phyloP scores from a whole-genome alignment of 2,888 invertebrate species.

The Heliconius ismenius region DNA sequence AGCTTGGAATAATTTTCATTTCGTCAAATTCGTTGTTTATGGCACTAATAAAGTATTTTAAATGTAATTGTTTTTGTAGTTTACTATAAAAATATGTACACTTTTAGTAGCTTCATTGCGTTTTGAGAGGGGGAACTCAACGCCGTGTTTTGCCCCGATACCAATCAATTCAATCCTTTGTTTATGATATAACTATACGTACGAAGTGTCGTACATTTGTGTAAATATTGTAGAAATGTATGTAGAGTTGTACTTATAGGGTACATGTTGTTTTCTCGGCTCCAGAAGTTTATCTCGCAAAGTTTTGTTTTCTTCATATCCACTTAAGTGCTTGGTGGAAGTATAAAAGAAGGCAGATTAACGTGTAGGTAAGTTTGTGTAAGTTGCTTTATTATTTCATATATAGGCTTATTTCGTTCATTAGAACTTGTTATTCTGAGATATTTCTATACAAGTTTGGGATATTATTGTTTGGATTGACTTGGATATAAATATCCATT shows the following conservation, averaged over 20 bases:
- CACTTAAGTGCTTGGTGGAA: constrained; percentile 28
- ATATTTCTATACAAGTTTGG: constrained; percentile 2
- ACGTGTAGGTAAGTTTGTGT: constrained; percentile 19
- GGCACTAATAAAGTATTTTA: constrained; percentile 39
- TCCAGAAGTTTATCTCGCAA: constrained; percentile 20
- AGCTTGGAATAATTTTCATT: constrained; percentile 45
- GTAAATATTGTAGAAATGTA: too few relatives aligned
- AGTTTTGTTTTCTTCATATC: constrained; percentile 30
- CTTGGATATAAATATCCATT: neutral
- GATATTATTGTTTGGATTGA: constrained; percentile 1
- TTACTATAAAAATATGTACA: too few relatives aligned
- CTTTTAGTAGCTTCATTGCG: too few relatives aligned
- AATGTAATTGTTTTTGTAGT: constrained; percentile 32
- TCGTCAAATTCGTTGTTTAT: constrained; percentile 44
- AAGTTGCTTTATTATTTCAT: constrained; percentile 21
- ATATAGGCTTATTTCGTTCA: constrained; percentile 25
- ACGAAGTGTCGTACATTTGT: too few relatives aligned
- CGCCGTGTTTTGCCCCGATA: too few relatives aligned
- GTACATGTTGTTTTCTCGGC: constrained; percentile 9
- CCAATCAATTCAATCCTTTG: too few relatives aligned
- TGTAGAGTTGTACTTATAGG: too few relatives aligned
- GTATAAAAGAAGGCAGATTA: constrained; percentile 30
- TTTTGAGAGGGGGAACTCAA: too few relatives aligned
- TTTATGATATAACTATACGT: too few relatives aligned
- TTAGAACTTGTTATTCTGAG: constrained; percentile 10